Percentiles rank a stretch among this genome's conserved stretches.
Evolutionary conservation across 2,888 invertebrate species (phyloP).

Genomic region (Ectemnius cavifrons): DNA sequence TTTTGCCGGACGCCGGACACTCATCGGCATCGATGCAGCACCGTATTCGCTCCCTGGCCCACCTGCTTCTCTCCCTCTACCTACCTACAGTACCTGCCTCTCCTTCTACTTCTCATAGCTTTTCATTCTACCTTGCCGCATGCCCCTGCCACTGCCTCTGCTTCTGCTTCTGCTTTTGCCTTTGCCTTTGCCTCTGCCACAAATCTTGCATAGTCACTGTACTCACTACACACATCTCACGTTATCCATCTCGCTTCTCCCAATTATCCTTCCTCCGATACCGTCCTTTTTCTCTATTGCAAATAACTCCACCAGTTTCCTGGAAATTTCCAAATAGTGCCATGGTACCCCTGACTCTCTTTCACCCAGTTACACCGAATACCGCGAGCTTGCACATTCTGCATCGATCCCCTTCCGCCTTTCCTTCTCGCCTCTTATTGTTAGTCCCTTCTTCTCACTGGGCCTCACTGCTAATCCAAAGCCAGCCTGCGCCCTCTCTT

Average conservation of each 20-base stretch:
- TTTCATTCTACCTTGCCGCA: background rate
- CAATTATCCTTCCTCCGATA: background rate
- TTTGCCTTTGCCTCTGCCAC: background rate
- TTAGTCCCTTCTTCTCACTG: too few species aligned
- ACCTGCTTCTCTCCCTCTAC: constrained; percentile 7
- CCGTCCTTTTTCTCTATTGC: too few species aligned
- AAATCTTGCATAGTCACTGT: background rate
- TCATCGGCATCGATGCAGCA: constrained; percentile 60
- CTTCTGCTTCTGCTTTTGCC: background rate
- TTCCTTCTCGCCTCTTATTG: too few species aligned
- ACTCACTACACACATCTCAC: background rate
- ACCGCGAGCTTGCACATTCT: too few species aligned
- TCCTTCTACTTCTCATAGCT: constrained; percentile 4
- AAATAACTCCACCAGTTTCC: too few species aligned
- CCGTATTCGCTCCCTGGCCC: constrained; percentile 48
- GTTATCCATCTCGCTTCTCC: background rate
- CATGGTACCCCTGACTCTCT: too few species aligned
- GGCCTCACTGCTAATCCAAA: too few species aligned
- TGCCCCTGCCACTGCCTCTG: background rate
- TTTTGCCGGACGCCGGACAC: constrained; percentile 56
- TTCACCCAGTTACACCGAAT: too few species aligned
- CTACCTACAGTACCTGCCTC: background rate
- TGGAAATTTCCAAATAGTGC: too few species aligned
- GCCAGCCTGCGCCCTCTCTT: too few species aligned
- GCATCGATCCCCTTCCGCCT: too few species aligned